Percentiles rank a stretch among this genome's conserved stretches.
Conservation (phyloP, 2,888 invertebrate genomes). For the Chrysolina haemoptera region DNA sequence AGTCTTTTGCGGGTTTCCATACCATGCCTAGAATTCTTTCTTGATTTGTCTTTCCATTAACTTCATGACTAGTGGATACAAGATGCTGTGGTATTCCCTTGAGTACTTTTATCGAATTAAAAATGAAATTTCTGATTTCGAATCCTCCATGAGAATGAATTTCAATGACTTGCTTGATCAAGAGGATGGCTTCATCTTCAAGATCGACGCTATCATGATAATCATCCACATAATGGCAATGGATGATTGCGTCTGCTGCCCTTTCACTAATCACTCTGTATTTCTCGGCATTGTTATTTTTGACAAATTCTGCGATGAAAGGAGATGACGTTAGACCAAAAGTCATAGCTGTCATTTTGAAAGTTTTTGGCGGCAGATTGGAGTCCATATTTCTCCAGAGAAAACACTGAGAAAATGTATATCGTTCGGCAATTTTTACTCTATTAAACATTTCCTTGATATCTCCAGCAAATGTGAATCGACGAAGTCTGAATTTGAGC, state of each 20-base stretch:
- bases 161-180: conserved; percentile 23
- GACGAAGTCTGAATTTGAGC: background rate
- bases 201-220: conserved; percentile 11
- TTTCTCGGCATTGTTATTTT: background rate
- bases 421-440: conserved; percentile 1
- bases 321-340: conserved; percentile 25
- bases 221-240: conserved; percentile 24
- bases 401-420: conserved; percentile 14
- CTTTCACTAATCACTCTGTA: background rate
- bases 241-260: conserved; percentile 6
- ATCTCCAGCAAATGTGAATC: conserved; percentile 22
- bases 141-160: background rate
- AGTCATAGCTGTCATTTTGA: conserved; percentile 7
- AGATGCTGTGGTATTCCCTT: background rate
- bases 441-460: conserved; percentile 20
- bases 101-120: conserved; percentile 7
- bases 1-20: conserved; percentile 20
- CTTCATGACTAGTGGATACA: background rate
- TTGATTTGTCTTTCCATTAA: background rate
- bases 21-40: conserved; percentile 8
- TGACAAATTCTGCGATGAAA: conserved; percentile 22
- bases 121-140: conserved; percentile 22
- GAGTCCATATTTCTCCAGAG: conserved; percentile 4
- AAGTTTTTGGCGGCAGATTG: background rate
- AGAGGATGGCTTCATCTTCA: conserved; percentile 1